Base-by-base conservation (phyloP, 2,888 invertebrate species). In the Pristionchus japonicus region DNA sequence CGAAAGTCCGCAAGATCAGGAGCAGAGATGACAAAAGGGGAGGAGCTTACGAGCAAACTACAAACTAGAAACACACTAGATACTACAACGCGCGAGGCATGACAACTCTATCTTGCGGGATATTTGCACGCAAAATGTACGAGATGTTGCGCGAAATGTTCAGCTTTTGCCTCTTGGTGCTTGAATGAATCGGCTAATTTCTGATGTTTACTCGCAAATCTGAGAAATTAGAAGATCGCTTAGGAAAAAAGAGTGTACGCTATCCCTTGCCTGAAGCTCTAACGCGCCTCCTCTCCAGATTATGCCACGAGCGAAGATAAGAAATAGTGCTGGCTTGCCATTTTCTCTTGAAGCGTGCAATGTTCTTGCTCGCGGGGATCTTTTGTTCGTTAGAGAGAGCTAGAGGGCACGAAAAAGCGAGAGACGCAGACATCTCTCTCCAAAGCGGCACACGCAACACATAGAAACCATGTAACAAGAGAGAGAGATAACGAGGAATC, bases 1-100 rank as follows among this genome's bases (percentile, higher is more conserved):
- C 77, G 77, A 77, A 77, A 77, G 77, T 17, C 43, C 77, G 0
- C 43, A 77, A 77, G 43, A 77, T 77, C 77, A 6, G 43, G 77
- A 77, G n/a, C 77, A 47, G n/a, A 47, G 47, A 77, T 77, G 77
- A 77, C 77, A 77, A 77, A 52, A 77, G 23, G 77, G 77, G 77
- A 77, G 77, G 77, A 27, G 43, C 43, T 43, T n/a, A 4, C n/a
- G 43, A n/a, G 77, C 43, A 40, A 13, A 20, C 70, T 37, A 37
- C 77, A 77, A 47, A 77, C 77, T 77, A 77, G 43, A 77, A 15
- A n/a, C n/a, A n/a, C n/a, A 47, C 27, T n/a, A 43, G 40, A 43
- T 20, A n/a, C 77, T 47, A 23, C 27, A 43, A 27, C 43, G n/a
- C n/a, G n/a, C n/a, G n/a, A n/a, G 43, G 40, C 37, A 3, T 27